Conservation (phyloP, 2,888 invertebrate species). For the Ganaspis brasiliensis region DNA sequence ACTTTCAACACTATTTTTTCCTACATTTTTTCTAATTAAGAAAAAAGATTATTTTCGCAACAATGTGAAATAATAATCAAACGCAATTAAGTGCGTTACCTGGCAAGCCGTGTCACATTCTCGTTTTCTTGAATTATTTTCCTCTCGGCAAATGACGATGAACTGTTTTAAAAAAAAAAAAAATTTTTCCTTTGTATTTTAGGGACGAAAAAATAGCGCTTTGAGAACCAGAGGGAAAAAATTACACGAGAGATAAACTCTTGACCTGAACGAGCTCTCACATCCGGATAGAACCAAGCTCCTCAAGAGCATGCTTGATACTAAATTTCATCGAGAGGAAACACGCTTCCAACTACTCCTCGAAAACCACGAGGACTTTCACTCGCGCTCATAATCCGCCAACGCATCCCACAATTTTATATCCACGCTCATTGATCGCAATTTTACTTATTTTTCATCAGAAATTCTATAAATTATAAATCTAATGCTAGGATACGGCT, state of each 20-base stretch:
- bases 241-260: conserved; percentile 15
- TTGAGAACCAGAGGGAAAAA: neutral
- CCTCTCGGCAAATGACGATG: neutral
- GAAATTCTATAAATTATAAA: too few species aligned
- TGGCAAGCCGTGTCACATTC: conserved; percentile 29
- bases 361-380: conserved; percentile 36
- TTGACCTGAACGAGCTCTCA: neutral
- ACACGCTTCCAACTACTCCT: neutral
- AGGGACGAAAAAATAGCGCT: conserved; percentile 50
- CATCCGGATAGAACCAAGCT: conserved; percentile 15
- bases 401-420: conserved; percentile 6
- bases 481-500: too few species aligned
- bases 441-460: neutral
- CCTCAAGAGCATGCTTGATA: conserved; percentile 28
- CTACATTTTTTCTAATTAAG: too few species aligned
- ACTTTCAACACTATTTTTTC: too few species aligned
- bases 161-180: too few species aligned
- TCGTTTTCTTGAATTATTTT: conserved; percentile 5
- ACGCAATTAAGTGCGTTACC: conserved; percentile 24
- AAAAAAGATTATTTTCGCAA: neutral
- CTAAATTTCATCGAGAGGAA: conserved; percentile 31
- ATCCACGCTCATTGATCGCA: neutral
- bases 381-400: conserved; percentile 30
- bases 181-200: conserved; percentile 2
- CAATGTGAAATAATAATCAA: neutral